Conservation (phyloP, 2,888 invertebrate species). For the Drosophila histrio region DNA sequence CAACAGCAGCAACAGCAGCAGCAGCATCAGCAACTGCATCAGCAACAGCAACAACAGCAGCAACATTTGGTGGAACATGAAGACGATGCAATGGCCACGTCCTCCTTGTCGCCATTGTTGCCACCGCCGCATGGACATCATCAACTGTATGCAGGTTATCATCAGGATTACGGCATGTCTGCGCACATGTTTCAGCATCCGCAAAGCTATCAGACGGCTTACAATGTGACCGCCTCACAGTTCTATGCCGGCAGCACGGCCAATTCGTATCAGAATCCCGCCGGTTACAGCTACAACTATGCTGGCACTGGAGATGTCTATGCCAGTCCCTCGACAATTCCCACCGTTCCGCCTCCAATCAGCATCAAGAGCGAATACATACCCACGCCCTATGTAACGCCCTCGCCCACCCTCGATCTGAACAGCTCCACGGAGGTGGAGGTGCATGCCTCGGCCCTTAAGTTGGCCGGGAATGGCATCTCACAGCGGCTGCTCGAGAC, state of each 20-base stretch:
- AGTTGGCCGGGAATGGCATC: conserved; percentile 52
- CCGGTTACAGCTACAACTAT: conserved; percentile 71
- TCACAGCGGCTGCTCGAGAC: conserved; percentile 69
- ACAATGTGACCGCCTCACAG: conserved; percentile 60
- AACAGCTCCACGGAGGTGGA: conserved; percentile 83
- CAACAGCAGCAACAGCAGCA: conserved; percentile 45
- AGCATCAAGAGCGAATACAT: conserved; percentile 76
- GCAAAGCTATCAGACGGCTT: conserved; percentile 58
- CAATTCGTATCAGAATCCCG: conserved; percentile 50
- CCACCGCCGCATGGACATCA: conserved; percentile 60
- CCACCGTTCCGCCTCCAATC: conserved; percentile 38
- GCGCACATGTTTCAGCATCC: conserved; percentile 63
- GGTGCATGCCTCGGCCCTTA: conserved; percentile 59
- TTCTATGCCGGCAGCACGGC: conserved; percentile 59
- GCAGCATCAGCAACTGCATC: conserved; percentile 42
- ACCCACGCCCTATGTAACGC: conserved; percentile 82
- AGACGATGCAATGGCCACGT: conserved; percentile 51
- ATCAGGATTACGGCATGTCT: conserved; percentile 75
- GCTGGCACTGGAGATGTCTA: conserved; percentile 56
- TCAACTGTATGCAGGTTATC: conserved; percentile 66
- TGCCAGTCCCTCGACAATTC: conserved; percentile 53
- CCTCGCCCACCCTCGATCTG: conserved; percentile 82
- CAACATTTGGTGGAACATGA: conserved; percentile 46
- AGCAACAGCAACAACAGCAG: conserved; percentile 43
- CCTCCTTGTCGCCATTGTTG: conserved; percentile 63